Conservation (phyloP, 2,888 invertebrate genomes). For the Mamestra brassicae region DNA sequence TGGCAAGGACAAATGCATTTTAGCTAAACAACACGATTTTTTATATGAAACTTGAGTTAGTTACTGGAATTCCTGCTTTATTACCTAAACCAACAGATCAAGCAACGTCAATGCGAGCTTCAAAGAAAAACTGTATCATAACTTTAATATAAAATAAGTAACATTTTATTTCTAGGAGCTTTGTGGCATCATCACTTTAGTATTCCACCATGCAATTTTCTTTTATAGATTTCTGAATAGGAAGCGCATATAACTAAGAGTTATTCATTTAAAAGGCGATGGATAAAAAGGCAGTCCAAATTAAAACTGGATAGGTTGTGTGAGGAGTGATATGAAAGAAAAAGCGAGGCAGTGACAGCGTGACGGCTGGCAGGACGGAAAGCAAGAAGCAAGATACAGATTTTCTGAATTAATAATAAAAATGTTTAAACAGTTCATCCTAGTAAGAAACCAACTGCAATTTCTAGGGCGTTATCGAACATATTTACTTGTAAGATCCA, state of each 20-base stretch:
- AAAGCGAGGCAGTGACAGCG: background rate
- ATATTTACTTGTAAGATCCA: too few species aligned
- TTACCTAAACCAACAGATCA: background rate
- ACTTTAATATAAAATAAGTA: conserved; percentile 19
- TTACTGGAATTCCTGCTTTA: conserved; percentile 7
- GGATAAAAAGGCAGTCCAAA: background rate
- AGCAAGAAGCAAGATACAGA: background rate
- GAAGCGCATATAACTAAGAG: background rate
- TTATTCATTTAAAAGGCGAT: background rate
- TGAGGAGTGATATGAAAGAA: background rate
- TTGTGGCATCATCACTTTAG: background rate
- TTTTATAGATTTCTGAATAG: background rate
- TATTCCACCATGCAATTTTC: background rate
- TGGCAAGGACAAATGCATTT: background rate
- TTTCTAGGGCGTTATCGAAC: background rate
- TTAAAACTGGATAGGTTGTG: background rate
- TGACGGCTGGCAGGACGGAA: background rate
- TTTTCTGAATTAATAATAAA: too few species aligned
- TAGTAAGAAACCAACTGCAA: background rate
- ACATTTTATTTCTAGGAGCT: conserved; percentile 24
- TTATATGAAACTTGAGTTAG: background rate
- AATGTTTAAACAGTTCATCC: background rate
- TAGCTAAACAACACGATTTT: background rate
- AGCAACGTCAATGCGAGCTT: conserved; percentile 18
- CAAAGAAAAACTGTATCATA: conserved; percentile 39